Conservation (phyloP, 2,113 vertebrate genomes). For the Pygoscelis antarcticus region DNA sequence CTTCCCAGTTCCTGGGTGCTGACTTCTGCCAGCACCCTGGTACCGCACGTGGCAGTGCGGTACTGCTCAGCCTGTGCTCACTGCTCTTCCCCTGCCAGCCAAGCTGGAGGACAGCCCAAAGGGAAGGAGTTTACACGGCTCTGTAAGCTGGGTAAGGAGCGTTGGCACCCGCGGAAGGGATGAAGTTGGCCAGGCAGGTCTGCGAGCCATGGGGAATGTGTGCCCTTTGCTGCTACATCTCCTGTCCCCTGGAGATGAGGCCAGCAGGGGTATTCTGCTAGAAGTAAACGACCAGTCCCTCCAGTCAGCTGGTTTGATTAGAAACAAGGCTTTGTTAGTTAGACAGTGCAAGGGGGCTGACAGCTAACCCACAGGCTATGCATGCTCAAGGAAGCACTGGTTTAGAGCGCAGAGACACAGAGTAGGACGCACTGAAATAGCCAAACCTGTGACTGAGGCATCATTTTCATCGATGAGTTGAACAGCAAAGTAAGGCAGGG, state of each 20-base stretch:
- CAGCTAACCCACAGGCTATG: neutral
- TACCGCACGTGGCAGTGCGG: rapidly evolving
- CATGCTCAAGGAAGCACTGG: neutral
- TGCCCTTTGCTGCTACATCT: neutral
- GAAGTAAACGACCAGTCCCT: neutral
- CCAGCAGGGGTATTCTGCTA: neutral
- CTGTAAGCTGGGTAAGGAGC: neutral
- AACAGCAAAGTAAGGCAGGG: neutral
- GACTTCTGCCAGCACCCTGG: neutral
- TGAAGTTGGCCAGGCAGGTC: neutral
- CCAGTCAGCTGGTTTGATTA: neutral
- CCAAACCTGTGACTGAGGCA: neutral
- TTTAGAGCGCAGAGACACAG: neutral
- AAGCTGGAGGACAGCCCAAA: neutral
- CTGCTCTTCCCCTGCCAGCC: neutral
- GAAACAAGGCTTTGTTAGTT: neutral
- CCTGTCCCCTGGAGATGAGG: neutral
- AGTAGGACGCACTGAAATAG: neutral
- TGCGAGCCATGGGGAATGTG: rapidly evolving
- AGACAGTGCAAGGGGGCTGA: neutral
- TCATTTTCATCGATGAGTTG: neutral
- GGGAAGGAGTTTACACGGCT: neutral
- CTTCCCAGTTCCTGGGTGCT: neutral
- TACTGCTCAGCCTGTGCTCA: rapidly evolving
- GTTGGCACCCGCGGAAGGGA: neutral